phyloP scores from a whole-genome alignment of 2,113 vertebrate genomes.

The Syngnathoides biaculeatus region DNA sequence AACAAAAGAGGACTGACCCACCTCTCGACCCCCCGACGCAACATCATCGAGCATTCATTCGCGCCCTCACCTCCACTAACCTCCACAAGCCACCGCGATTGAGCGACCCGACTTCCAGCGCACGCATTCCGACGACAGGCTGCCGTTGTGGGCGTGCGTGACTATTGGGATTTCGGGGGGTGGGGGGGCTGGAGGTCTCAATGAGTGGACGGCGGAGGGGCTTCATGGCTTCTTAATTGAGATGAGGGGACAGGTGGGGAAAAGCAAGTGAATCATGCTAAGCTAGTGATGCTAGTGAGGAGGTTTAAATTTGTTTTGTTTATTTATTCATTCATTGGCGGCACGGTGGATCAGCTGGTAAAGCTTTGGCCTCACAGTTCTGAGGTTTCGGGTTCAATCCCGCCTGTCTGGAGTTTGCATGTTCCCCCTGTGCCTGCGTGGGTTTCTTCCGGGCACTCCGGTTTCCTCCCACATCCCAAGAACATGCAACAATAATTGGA shows the following conservation, averaged over 20 bases:
- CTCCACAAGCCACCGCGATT: slow-evolving; percentile 12
- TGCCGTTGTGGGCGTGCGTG: slow-evolving; percentile 45
- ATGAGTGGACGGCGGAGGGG: slow-evolving; percentile 45
- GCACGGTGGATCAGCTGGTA: no score
- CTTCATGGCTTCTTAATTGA: slow-evolving; percentile 72
- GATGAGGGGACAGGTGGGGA: slow-evolving; percentile 50
- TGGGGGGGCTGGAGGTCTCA: slow-evolving; percentile 39
- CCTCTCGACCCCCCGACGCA: slow-evolving; percentile 19
- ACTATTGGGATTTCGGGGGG: slow-evolving; percentile 11
- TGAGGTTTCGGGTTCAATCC: no score
- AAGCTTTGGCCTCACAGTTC: no score
- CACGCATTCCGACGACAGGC: slow-evolving; percentile 32
- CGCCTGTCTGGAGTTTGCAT: no score
- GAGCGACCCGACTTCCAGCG: slow-evolving; percentile 32
- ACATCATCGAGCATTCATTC: slow-evolving; percentile 14
- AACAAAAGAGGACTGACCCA: slow-evolving; percentile 59
- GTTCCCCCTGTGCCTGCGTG: no score
- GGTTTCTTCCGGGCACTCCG: no score
- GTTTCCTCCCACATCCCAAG: no score
- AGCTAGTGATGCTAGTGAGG: not conserved
- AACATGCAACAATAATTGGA: no score
- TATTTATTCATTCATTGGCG: no score
- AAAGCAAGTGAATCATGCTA: not conserved
- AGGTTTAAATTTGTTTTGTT: not conserved
- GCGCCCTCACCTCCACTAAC: slow-evolving; percentile 11